Evolutionary conservation across 2,113 vertebrate genomes (phyloP).

Genomic region (Atrichornis clamosus): DNA sequence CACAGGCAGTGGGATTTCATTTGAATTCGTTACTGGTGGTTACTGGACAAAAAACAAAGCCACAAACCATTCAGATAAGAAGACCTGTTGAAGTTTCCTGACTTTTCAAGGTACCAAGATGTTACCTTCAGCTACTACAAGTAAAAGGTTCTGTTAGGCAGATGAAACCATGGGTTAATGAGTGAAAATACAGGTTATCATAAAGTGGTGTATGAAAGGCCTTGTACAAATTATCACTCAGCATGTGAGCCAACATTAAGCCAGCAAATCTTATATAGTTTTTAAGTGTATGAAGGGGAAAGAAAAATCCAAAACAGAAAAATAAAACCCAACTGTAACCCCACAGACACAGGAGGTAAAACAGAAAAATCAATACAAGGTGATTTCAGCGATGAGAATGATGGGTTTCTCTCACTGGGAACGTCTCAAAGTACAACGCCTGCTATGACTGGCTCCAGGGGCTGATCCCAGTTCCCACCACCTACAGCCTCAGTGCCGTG

Average conservation of each 20-base stretch:
- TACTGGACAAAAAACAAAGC: neutral
- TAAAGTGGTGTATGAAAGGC: neutral
- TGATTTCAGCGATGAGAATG: neutral
- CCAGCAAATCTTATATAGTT: neutral
- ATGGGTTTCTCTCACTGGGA: neutral
- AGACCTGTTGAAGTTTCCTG: neutral
- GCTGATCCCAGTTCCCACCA: neutral
- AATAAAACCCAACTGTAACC: neutral
- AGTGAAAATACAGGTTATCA: neutral
- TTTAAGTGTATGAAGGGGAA: neutral
- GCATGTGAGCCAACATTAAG: neutral
- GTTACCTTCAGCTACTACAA: neutral
- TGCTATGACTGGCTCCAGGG: neutral
- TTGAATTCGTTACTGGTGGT: neutral
- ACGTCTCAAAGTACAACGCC: rapidly evolving
- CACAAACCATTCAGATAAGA: neutral
- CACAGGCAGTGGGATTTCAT: neutral
- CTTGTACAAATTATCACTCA: neutral
- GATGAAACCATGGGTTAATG: neutral
- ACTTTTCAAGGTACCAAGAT: neutral
- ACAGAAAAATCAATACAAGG: neutral
- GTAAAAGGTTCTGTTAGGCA: neutral
- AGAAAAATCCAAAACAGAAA: neutral
- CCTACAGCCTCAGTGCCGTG: rapidly evolving
- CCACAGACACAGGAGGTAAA: neutral